A percentile compares a stretch with the other conserved stretches of the same genome.
Evolutionary conservation across 92 coral and sea anemone species (phyloP).

Genomic region (Virgularia gustaviana): DNA sequence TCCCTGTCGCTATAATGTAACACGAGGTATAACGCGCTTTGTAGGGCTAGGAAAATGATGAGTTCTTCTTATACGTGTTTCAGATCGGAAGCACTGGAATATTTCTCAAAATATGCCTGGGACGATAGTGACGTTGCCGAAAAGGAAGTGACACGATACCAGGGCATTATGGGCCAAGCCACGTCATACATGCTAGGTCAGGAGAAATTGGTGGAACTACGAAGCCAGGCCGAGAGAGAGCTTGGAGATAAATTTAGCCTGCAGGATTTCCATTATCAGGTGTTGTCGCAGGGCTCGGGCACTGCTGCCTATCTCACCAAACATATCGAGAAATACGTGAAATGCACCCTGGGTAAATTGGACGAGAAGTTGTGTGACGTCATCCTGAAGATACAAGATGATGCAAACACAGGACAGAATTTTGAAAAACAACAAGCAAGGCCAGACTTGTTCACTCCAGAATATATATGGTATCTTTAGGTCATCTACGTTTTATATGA

Average conservation of each 20-base stretch:
- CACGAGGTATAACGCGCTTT: no score
- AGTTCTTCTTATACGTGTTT: no score
- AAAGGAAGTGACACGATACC: slow-evolving; percentile 76
- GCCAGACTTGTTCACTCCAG: no score
- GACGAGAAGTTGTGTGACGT: slow-evolving; percentile 35
- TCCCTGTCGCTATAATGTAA: no score
- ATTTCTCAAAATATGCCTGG: slow-evolving; percentile 45
- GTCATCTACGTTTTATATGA: no score
- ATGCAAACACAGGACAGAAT: no score
- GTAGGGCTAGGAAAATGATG: no score
- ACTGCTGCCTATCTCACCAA: slow-evolving; percentile 57
- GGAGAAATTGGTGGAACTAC: slow-evolving; percentile 49
- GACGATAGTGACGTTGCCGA: slow-evolving; percentile 37
- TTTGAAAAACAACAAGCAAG: no score
- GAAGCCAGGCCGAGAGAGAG: slow-evolving; percentile 45
- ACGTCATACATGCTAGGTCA: slow-evolving; percentile 73
- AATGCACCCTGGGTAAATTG: slow-evolving; percentile 46
- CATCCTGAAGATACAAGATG: no score
- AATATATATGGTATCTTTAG: no score
- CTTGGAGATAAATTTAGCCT: slow-evolving; percentile 63
- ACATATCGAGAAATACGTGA: slow-evolving; percentile 73
- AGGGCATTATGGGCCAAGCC: slow-evolving; percentile 78
- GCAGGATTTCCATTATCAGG: slow-evolving; percentile 74
- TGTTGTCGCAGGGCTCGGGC: slow-evolving; percentile 76
- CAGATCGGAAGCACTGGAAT: slow-evolving; percentile 33